Evolutionary conservation across 2,113 vertebrate species (phyloP).

Genomic region (Odontophorus gujanensis): DNA sequence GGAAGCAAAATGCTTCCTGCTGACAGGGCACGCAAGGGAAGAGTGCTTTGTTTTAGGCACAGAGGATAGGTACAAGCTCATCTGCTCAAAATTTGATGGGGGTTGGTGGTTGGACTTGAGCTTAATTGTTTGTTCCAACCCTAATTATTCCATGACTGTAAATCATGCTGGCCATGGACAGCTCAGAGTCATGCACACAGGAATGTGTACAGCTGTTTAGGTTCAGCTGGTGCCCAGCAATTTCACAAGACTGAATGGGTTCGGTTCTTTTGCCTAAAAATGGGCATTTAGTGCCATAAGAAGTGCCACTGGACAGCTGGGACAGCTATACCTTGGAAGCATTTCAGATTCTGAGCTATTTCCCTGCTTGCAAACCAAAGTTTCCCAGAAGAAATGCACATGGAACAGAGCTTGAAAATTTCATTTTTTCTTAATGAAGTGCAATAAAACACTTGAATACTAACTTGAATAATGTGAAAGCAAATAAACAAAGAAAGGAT

Average conservation of each 20-base stretch:
- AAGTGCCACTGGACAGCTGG: neutral
- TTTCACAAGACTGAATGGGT: neutral
- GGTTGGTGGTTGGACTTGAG: too few relatives aligned
- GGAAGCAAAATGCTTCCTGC: neutral
- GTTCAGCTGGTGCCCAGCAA: neutral
- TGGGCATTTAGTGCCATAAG: neutral
- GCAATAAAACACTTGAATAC: neutral
- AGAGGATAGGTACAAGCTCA: neutral
- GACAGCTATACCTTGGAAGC: neutral
- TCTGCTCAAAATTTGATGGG: neutral
- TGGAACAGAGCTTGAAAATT: rapidly evolving
- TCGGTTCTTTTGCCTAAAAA: neutral
- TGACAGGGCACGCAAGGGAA: neutral
- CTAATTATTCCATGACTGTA: too few relatives aligned
- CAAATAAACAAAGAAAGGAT: neutral
- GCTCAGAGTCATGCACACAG: neutral
- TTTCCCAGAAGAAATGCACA: neutral
- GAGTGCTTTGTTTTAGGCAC: neutral
- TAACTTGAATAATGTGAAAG: neutral
- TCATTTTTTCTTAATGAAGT: neutral
- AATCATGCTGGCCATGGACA: neutral
- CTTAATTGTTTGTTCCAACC: too few relatives aligned
- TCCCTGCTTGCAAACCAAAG: neutral
- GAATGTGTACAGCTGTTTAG: neutral
- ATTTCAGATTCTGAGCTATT: neutral